Conservation (phyloP, 1,140 invertebrate species). For the Caligus rogercresseyi region DNA sequence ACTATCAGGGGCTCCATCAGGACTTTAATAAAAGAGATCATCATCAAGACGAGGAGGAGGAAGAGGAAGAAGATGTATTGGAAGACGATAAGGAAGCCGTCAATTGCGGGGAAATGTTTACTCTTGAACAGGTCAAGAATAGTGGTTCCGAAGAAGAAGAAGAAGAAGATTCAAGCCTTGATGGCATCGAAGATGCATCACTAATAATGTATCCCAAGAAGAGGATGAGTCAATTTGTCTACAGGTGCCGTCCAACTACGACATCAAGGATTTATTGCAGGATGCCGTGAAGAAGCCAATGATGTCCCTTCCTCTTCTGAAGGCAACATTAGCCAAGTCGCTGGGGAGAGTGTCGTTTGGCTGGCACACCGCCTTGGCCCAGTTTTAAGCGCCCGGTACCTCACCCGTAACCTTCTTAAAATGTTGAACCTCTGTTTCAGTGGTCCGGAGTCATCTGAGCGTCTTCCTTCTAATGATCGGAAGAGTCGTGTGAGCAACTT, state of each 20-base stretch:
- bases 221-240: too few relatives aligned
- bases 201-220: too few relatives aligned
- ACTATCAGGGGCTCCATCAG: conserved; percentile 35
- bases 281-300: not conserved
- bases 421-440: conserved; percentile 87
- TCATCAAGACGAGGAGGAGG: conserved; percentile 22
- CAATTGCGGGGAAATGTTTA: conserved; percentile 15
- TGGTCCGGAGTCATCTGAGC: conserved; percentile 52
- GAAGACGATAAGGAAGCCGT: not conserved
- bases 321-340: conserved; percentile 61
- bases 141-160: too few relatives aligned
- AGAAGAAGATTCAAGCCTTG: conserved; percentile 2
- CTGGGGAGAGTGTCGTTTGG: conserved; percentile 76
- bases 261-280: not conserved
- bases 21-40: not conserved
- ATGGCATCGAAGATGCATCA: conserved; percentile 4
- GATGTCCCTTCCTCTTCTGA: conserved; percentile 21
- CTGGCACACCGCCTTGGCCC: conserved; percentile 81
- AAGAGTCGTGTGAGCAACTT: not conserved
- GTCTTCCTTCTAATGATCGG: not conserved
- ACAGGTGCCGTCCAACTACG: not conserved
- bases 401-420: conserved; percentile 74
- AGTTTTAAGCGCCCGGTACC: conserved; percentile 68
- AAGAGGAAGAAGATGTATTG: conserved; percentile 11
- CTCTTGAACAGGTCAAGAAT: not conserved